These are phyloP conservation scores for Eupeodes latifasciatus DNA, from an alignment of 2,888 invertebrate genomes.

Conservation along the genomic window DNA sequence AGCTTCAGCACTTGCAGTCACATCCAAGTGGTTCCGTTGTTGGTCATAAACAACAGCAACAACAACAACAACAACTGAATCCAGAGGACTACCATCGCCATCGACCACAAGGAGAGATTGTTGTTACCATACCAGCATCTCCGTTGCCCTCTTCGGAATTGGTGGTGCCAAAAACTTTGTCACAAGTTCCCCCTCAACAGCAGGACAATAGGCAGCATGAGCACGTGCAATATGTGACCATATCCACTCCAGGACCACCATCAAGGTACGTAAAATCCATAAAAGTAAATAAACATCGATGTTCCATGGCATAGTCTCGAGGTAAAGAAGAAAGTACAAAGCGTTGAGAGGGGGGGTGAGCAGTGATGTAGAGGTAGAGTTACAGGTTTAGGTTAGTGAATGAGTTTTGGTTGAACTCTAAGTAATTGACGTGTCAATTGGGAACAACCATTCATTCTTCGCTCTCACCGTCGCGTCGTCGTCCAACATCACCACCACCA, in stretches of 20 bases:
- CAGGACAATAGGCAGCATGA: constrained; percentile 56
- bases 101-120: constrained; percentile 58
- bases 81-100: constrained; percentile 62
- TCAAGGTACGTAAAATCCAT: constrained; percentile 62
- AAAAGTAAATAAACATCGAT: constrained; percentile 35
- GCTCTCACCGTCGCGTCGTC: no score
- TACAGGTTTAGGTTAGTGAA: neutral
- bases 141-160: constrained; percentile 45
- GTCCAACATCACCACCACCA: neutral
- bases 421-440: constrained; percentile 37
- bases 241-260: constrained; percentile 40
- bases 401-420: neutral
- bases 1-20: constrained; percentile 37
- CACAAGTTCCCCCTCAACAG: constrained; percentile 41
- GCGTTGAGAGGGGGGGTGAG: neutral
- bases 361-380: neutral
- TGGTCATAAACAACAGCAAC: constrained; percentile 60
- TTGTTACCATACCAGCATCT: constrained; percentile 49
- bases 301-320: neutral
- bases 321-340: neutral
- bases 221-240: constrained; percentile 61
- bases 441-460: constrained; percentile 1
- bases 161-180: constrained; percentile 58
- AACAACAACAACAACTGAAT: constrained; percentile 58
- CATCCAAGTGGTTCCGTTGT: constrained; percentile 27